Evolutionary conservation across 2,113 vertebrate species (phyloP).

Genomic region (Erythrocercus mccallii): DNA sequence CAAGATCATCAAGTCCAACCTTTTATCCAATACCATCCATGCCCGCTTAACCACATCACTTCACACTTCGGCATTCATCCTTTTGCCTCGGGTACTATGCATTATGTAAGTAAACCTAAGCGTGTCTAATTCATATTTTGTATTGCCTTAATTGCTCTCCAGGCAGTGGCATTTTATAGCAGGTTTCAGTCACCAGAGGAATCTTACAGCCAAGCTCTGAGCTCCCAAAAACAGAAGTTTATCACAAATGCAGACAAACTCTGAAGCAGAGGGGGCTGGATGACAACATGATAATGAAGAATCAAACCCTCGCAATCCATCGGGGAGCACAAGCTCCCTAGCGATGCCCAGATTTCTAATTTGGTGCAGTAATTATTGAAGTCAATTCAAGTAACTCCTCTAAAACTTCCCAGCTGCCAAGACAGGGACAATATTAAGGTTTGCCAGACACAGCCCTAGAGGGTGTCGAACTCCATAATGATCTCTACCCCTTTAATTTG

Average conservation of each 20-base stretch:
- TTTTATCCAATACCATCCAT: background rate
- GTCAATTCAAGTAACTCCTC: conserved; percentile 14
- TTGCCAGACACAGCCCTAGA: conserved; percentile 26
- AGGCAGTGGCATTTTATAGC: conserved; percentile 2
- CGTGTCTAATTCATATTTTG: background rate
- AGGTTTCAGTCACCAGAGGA: conserved; percentile 17
- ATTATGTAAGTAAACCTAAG: background rate
- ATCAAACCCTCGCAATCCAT: background rate
- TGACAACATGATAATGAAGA: conserved; percentile 58
- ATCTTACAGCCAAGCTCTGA: background rate
- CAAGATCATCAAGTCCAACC: background rate
- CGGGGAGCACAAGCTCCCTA: conserved; percentile 1
- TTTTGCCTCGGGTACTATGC: background rate
- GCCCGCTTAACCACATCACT: background rate
- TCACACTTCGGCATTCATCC: accelerated
- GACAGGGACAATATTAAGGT: conserved; percentile 20
- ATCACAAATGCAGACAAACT: conserved; percentile 9
- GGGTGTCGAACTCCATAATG: background rate
- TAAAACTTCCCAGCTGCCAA: conserved; percentile 30
- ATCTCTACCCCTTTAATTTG: conserved; percentile 60
- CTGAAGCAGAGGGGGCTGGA: background rate
- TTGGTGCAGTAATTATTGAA: conserved; percentile 48
- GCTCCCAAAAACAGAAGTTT: conserved; percentile 14
- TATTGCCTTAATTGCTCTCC: conserved; percentile 3
- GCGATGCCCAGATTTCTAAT: background rate